Percentiles rank a stretch among this genome's conserved stretches.
phyloP scores from a whole-genome alignment of 2,113 vertebrate species.

The Rhea americana region DNA sequence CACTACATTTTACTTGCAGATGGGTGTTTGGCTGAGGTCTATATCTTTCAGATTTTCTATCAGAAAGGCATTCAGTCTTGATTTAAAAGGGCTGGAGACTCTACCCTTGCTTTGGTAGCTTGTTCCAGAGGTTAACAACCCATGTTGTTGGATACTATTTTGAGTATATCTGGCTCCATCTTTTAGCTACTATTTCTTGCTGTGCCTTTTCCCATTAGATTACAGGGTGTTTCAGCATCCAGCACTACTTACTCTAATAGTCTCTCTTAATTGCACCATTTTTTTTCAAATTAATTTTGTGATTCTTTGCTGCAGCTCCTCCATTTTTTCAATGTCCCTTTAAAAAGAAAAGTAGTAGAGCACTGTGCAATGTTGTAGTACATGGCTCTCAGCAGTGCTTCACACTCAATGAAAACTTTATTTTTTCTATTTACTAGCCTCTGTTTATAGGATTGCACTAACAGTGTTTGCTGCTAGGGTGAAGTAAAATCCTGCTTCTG shows the following conservation, averaged over 20 bases:
- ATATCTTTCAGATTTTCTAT: background rate
- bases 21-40: background rate
- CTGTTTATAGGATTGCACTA: background rate
- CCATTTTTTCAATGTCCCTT: background rate
- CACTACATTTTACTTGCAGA: background rate
- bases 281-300: background rate
- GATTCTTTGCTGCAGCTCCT: background rate
- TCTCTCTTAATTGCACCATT: background rate
- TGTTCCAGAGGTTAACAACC: background rate
- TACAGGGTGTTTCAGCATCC: background rate
- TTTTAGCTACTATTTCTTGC: background rate
- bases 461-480: background rate
- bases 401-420: background rate
- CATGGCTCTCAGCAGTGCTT: background rate
- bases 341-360: background rate
- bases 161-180: background rate
- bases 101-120: background rate
- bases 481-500: background rate
- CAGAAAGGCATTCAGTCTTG: background rate
- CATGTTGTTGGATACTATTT: background rate
- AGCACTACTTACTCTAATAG: background rate
- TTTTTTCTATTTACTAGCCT: background rate
- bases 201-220: background rate
- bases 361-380: background rate
- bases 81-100: background rate